Base-by-base conservation (phyloP, 2,113 vertebrate species). In the Sinocyclocheilus anshuiensis region DNA sequence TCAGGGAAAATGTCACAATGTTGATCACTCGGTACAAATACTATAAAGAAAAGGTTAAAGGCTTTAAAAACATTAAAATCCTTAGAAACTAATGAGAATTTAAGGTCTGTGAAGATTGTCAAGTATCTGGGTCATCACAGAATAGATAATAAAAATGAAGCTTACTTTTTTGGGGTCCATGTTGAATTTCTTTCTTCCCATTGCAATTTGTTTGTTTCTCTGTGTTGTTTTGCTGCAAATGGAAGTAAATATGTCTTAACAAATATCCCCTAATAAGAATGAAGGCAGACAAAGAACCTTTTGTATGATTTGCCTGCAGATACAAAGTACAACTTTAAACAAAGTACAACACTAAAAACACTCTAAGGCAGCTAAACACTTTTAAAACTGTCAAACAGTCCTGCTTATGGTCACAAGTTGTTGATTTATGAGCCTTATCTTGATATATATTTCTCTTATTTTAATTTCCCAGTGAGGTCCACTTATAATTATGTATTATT, bases 191-290 rank as follows among this genome's bases (percentile, higher is more conserved):
- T 99, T 99, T 89, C 98, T 96, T 91, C 98, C 98, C 97, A 99
- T 97, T 39, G 97, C 97, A 39, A 99, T 96, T 93, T 99, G 97
- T 91, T 99, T 99, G 94, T 97, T 99, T 93, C 97, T 97, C 94
- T 99, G 98, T 88, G 97, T 96, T 90, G 96, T 97, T 90, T 99
- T 99, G 95, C 97, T 99, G 91, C 24, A 89, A 83, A 18, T 15
- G 76, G 63, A 85, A 42, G 89, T 24, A 76, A 13, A 83, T n/a
- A 39, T 29, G 39, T 67, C 79, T 77, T 33, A 57, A 42, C 20
- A 80, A 80, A 22, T 15, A 61, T 79, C 29, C 4, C 4, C 16
- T 33, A 55, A 33, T 26, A 77, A 33, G 48, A 77, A 29, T 6
- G 50, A 78, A 33, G 42, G 71, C 39, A 26, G 45, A 29, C 11